phyloP scores from a whole-genome alignment of 1,140 invertebrate species.

The Apolygus lucorum region DNA sequence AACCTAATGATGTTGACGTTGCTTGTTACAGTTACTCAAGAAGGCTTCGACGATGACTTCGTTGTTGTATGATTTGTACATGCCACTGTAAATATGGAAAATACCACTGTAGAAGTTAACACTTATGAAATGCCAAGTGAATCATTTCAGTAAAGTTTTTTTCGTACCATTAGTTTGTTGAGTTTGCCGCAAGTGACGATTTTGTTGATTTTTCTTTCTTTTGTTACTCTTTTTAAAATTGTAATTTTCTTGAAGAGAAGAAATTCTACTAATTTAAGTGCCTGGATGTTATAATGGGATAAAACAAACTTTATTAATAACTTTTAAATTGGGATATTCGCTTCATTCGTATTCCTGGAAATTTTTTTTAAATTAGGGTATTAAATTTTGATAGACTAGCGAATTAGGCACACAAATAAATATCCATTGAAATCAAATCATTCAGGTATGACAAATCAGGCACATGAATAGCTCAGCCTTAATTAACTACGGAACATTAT shows the following conservation, averaged over 20 bases:
- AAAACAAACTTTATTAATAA: neutral
- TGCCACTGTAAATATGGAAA: neutral
- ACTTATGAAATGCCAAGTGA: no score
- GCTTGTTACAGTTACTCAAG: neutral
- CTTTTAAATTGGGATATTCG: no score
- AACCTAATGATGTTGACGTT: neutral
- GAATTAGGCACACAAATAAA: no score
- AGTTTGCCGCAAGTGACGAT: neutral
- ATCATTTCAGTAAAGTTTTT: neutral
- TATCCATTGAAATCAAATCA: no score
- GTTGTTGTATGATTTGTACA: slow-evolving; percentile 9
- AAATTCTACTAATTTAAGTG: slow-evolving; percentile 14
- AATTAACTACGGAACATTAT: no score
- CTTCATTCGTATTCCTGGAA: no score
- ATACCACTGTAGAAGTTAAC: no score
- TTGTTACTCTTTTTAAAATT: neutral
- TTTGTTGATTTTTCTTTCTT: neutral
- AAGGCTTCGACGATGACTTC: neutral
- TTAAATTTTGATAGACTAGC: no score
- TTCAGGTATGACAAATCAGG: no score
- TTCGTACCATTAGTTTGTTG: neutral
- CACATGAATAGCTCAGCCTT: no score
- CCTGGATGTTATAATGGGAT: slow-evolving; percentile 1
- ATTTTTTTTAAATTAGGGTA: no score
- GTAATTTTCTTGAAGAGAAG: neutral